Percentiles rank a stretch among this genome's conserved stretches.
phyloP scores from a whole-genome alignment of 2,797 vertebrate genomes.

The Eospalax fontanierii region DNA sequence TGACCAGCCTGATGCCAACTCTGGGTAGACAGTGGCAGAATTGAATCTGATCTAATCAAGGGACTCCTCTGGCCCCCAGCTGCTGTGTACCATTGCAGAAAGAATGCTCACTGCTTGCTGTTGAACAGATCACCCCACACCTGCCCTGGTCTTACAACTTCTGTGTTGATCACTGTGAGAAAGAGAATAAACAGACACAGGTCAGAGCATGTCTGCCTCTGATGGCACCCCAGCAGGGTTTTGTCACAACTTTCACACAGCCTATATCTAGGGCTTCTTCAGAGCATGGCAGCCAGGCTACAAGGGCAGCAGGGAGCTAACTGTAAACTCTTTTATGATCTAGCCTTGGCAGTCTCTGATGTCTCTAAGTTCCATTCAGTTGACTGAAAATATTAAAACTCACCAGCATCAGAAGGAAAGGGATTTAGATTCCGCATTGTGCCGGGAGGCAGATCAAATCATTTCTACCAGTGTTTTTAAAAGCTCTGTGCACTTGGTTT shows the following conservation, averaged over 20 bases:
- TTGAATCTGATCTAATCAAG: not conserved
- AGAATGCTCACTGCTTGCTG: not conserved
- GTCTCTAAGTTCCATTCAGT: not conserved
- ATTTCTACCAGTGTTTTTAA: not conserved
- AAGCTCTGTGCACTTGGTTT: too few species aligned
- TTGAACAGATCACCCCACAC: too few species aligned
- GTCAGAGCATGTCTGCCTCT: too few species aligned
- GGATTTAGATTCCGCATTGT: not conserved
- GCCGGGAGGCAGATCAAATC: not conserved
- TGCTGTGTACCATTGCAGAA: not conserved
- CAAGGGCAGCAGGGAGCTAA: not conserved
- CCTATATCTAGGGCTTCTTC: not conserved
- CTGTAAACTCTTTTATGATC: not conserved
- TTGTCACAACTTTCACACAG: too few species aligned
- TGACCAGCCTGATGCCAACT: not conserved
- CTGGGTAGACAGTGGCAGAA: not conserved
- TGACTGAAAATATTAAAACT: not conserved
- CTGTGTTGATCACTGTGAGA: not conserved
- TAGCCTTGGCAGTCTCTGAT: not conserved
- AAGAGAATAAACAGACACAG: not conserved
- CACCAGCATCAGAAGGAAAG: not conserved
- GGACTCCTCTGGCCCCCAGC: not conserved
- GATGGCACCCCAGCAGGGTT: too few species aligned
- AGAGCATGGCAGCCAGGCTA: fast-evolving
- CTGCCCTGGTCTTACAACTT: not conserved